Conservation (phyloP, 2,888 invertebrate genomes). For the Drosophila stalkeri region DNA sequence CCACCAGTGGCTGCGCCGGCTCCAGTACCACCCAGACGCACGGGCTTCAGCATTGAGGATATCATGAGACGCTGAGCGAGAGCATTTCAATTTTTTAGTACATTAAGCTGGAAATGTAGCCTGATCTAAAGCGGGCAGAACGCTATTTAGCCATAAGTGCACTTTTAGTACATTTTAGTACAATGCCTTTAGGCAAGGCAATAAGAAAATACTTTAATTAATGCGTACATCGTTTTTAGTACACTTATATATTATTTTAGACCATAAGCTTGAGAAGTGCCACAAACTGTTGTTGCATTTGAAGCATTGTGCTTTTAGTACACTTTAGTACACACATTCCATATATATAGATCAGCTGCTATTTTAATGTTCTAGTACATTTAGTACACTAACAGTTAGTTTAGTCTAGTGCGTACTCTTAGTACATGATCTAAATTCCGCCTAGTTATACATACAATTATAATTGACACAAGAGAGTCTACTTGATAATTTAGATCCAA, state of each 20-base stretch:
- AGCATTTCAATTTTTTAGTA: constrained; percentile 30
- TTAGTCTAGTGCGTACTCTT: constrained; percentile 22
- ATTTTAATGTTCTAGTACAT: neutral
- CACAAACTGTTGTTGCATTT: constrained; percentile 68
- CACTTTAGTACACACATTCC: constrained; percentile 16
- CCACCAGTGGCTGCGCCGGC: constrained; percentile 64
- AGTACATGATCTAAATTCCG: constrained; percentile 30
- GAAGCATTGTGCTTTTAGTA: constrained; percentile 35
- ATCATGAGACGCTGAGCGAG: constrained; percentile 92
- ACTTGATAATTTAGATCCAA: constrained; percentile 41
- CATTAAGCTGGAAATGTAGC: constrained; percentile 21
- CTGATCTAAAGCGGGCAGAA: constrained; percentile 21
- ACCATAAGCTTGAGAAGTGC: constrained; percentile 31
- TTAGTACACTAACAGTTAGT: neutral
- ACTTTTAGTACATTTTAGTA: constrained; percentile 78
- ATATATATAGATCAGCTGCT: neutral
- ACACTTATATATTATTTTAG: constrained; percentile 10
- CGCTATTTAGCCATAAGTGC: constrained; percentile 63
- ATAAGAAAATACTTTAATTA: constrained; percentile 48
- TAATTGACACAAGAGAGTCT: constrained; percentile 56
- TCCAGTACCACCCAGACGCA: constrained; percentile 88
- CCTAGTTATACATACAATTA: constrained; percentile 39
- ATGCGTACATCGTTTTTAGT: constrained; percentile 22
- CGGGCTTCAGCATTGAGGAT: constrained; percentile 95
- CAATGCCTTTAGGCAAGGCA: constrained; percentile 67